Percentiles rank a stretch among this genome's conserved stretches.
Evolutionary conservation across 2,888 invertebrate species (phyloP).

Genomic region (Mythimna lalbum): DNA sequence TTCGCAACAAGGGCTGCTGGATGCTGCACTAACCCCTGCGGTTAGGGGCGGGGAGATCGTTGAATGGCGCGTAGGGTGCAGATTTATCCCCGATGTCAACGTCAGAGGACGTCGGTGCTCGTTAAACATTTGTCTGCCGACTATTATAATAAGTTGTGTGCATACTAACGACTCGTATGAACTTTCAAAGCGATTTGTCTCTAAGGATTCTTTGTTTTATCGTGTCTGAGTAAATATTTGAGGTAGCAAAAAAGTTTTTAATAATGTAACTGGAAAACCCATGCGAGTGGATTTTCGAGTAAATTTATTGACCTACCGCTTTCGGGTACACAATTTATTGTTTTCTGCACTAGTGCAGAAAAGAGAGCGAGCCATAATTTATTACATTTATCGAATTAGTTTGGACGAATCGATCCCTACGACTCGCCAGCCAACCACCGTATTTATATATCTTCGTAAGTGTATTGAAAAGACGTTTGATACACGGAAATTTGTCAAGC

Average conservation of each 20-base stretch:
- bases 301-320: too few relatives aligned
- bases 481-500: too few relatives aligned
- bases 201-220: conserved; percentile 14
- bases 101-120: conserved; percentile 52
- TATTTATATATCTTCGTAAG: too few relatives aligned
- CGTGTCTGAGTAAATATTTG: conserved; percentile 7
- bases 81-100: conserved; percentile 69
- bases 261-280: too few relatives aligned
- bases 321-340: too few relatives aligned
- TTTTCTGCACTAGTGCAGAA: too few relatives aligned
- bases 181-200: conserved; percentile 26
- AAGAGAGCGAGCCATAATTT: too few relatives aligned
- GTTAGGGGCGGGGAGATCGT: conserved; percentile 76
- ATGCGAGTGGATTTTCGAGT: too few relatives aligned
- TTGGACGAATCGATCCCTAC: too few relatives aligned
- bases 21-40: conserved; percentile 83
- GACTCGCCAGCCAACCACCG: too few relatives aligned
- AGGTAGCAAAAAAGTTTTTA: neutral
- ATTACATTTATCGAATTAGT: too few relatives aligned
- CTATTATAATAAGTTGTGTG: conserved; percentile 51
- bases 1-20: conserved; percentile 88
- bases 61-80: conserved; percentile 73
- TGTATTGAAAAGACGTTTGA: too few relatives aligned
- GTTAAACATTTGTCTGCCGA: conserved; percentile 66
- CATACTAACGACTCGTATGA: conserved; percentile 9